phyloP scores from a whole-genome alignment of 2,797 vertebrate genomes.

The Ataeniobius toweri region DNA sequence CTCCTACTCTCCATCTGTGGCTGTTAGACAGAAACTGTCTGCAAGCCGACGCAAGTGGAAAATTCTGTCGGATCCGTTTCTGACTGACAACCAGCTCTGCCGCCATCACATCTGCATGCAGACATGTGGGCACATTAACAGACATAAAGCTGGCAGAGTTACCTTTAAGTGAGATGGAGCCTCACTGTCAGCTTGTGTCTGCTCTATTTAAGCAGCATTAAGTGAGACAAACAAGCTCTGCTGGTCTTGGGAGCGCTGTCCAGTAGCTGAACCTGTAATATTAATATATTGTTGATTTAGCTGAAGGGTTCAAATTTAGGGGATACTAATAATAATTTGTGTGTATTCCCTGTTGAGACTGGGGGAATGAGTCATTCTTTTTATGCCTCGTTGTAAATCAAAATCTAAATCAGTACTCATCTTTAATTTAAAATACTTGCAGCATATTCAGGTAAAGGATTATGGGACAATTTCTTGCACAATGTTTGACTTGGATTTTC shows the following conservation, averaged over 20 bases:
- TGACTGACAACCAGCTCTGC: constrained; percentile 45
- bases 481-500: neutral
- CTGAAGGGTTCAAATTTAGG: neutral
- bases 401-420: neutral
- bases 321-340: constrained; percentile 2
- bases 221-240: constrained; percentile 8
- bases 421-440: neutral
- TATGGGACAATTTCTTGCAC: neutral
- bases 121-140: constrained; percentile 38
- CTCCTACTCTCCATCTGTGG: constrained; percentile 43
- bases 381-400: neutral
- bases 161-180: constrained; percentile 28
- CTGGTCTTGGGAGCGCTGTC: constrained; percentile 7
- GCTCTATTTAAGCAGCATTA: constrained; percentile 14
- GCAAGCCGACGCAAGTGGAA: constrained; percentile 54
- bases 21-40: constrained; percentile 32
- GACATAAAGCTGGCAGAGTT: constrained; percentile 25
- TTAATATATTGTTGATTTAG: neutral
- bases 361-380: neutral
- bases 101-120: constrained; percentile 51
- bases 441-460: neutral
- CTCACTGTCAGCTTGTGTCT: constrained; percentile 17
- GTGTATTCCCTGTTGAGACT: neutral
- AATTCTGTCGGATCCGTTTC: constrained; percentile 47
- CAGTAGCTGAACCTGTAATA: constrained; percentile 3